Evolutionary conservation across 2,888 invertebrate genomes (phyloP).

Genomic region (Oscheius myriophilus): DNA sequence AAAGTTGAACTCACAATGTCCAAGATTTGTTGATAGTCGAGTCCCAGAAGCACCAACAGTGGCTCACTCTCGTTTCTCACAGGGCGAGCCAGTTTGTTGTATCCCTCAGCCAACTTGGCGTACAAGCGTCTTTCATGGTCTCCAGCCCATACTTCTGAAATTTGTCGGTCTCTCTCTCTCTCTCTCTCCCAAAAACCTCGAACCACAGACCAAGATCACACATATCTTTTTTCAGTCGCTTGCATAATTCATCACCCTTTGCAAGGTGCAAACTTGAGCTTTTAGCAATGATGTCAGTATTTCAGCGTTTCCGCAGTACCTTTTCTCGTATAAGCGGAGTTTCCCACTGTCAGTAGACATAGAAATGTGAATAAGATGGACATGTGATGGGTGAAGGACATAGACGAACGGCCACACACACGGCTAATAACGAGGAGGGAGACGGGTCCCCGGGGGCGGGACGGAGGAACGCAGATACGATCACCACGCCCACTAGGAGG

Average conservation of each 20-base stretch:
- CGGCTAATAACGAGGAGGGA: constrained; percentile 24
- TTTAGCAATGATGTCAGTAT: too few species aligned
- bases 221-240: too few species aligned
- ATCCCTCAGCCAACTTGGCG: constrained; percentile 70
- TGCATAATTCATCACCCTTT: too few species aligned
- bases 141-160: constrained; percentile 63
- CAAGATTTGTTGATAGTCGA: constrained; percentile 62
- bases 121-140: constrained; percentile 72
- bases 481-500: neutral
- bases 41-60: constrained; percentile 71
- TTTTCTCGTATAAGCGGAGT: too few species aligned
- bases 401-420: neutral
- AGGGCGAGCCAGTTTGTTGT: constrained; percentile 73
- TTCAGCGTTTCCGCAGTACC: too few species aligned
- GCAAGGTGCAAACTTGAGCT: too few species aligned
- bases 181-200: too few species aligned
- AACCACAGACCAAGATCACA: too few species aligned
- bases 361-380: too few species aligned
- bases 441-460: constrained; percentile 22
- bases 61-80: constrained; percentile 72
- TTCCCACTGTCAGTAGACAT: too few species aligned
- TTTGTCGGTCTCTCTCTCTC: too few species aligned
- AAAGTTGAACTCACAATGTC: constrained; percentile 52
- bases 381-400: too few species aligned
- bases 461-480: constrained; percentile 23